Conservation (phyloP, 1,140 invertebrate species). For the Agraylea sexmaculata region DNA sequence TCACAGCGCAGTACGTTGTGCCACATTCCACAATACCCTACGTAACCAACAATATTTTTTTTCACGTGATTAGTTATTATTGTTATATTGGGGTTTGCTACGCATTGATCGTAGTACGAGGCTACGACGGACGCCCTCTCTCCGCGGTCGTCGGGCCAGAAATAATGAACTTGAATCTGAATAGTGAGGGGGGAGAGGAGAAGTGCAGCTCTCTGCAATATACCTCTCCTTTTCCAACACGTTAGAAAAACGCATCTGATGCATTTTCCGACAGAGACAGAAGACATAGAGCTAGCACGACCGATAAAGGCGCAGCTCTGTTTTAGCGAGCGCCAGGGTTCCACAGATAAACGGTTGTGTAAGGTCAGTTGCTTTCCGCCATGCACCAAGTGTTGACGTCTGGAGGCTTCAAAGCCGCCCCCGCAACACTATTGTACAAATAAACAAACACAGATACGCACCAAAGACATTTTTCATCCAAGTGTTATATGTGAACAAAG, state of each 20-base stretch:
- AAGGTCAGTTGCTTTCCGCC: conserved; percentile 28
- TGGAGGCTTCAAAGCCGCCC: too few relatives aligned
- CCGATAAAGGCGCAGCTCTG: conserved; percentile 11
- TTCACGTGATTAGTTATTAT: background rate
- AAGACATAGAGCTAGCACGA: background rate
- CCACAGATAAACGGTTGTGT: conserved; percentile 34
- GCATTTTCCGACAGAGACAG: background rate
- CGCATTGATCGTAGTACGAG: background rate
- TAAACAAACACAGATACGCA: too few relatives aligned
- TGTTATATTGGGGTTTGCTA: too few relatives aligned
- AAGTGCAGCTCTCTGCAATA: background rate
- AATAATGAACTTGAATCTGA: conserved; percentile 22
- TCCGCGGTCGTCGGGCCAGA: conserved; percentile 19
- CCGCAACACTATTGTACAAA: too few relatives aligned
- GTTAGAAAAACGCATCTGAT: background rate
- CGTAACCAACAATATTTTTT: background rate
- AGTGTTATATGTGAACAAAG: too few relatives aligned
- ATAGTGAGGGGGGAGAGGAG: background rate
- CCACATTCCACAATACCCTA: background rate
- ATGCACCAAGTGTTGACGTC: conserved; percentile 29
- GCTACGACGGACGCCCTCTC: background rate
- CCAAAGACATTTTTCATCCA: too few relatives aligned
- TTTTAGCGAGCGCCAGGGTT: conserved; percentile 2
- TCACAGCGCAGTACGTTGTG: background rate
- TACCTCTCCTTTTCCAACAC: background rate